Percentiles rank a stretch among this genome's conserved stretches.
Conservation (phyloP, 2,888 invertebrate species). For the Hirtodrosophila cameraria region DNA sequence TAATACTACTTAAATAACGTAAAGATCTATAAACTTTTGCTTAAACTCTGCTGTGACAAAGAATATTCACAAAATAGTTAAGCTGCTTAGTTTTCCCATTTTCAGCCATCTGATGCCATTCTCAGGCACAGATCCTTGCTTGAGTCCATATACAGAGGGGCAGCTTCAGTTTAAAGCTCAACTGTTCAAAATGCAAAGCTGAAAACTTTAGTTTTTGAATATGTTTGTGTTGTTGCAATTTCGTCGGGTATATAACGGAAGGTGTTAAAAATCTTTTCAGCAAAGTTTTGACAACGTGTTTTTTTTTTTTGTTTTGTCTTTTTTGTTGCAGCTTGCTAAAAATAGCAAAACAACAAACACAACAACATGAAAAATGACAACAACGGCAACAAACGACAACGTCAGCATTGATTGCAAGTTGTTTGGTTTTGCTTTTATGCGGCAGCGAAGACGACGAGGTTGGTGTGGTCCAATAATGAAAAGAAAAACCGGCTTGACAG, state of each 20-base stretch:
- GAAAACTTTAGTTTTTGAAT: slow-evolving; percentile 31
- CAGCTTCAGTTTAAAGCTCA: slow-evolving; percentile 10
- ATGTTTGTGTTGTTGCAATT: slow-evolving; percentile 12
- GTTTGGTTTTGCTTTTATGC: slow-evolving; percentile 60
- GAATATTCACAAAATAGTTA: background rate
- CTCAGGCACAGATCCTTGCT: slow-evolving; percentile 9
- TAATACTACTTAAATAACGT: too few species aligned
- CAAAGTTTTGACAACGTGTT: slow-evolving; percentile 56
- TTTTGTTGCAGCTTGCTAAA: slow-evolving; percentile 58
- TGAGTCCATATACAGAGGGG: background rate
- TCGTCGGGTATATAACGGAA: slow-evolving; percentile 56
- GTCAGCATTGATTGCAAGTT: slow-evolving; percentile 69
- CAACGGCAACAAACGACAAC: slow-evolving; percentile 35
- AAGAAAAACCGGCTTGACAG: slow-evolving; percentile 75
- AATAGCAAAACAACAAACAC: slow-evolving; percentile 54
- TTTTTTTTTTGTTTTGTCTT: slow-evolving; percentile 31
- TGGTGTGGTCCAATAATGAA: slow-evolving; percentile 73
- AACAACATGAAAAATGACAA: slow-evolving; percentile 27
- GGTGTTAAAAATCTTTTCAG: slow-evolving; percentile 56
- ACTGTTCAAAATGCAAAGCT: slow-evolving; percentile 50
- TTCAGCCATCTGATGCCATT: slow-evolving; percentile 38
- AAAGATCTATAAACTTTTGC: too few species aligned
- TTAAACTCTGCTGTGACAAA: background rate
- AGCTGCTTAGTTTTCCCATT: slow-evolving; percentile 10
- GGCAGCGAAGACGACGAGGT: slow-evolving; percentile 40